Conservation (phyloP, 2,113 vertebrate genomes). For the Rostratula benghalensis region DNA sequence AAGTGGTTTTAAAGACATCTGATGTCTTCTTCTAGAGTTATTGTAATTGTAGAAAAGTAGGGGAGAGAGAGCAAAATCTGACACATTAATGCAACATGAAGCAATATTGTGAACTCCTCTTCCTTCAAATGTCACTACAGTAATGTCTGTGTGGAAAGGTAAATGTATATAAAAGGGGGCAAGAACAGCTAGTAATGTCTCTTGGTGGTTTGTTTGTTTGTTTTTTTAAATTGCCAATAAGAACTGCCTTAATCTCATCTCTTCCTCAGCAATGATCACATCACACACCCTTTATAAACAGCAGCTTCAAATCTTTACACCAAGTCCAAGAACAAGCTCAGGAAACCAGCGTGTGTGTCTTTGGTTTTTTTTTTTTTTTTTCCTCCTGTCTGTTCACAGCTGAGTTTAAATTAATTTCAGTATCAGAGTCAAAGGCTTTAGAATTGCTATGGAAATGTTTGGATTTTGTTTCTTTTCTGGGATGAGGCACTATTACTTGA, state of each 20-base stretch:
- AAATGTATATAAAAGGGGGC: background rate
- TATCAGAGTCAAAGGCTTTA: background rate
- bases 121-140: background rate
- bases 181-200: background rate
- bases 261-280: background rate
- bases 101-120: background rate
- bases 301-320: background rate
- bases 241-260: background rate
- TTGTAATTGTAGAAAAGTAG: background rate
- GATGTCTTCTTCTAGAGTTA: background rate
- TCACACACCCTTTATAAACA: background rate
- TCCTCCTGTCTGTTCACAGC: background rate
- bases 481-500: background rate
- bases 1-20: background rate
- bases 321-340: background rate
- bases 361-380: background rate
- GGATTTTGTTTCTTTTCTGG: slow-evolving; percentile 8
- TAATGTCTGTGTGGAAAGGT: background rate
- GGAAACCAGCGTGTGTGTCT: background rate
- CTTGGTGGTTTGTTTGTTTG: too few species aligned
- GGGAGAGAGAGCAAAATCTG: background rate
- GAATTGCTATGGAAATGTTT: background rate
- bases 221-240: background rate
- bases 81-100: background rate
- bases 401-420: background rate